Percentiles rank a stretch among this genome's conserved stretches.
Evolutionary conservation across 2,113 vertebrate genomes (phyloP).

Genomic region (Takifugu bimaculatus): DNA sequence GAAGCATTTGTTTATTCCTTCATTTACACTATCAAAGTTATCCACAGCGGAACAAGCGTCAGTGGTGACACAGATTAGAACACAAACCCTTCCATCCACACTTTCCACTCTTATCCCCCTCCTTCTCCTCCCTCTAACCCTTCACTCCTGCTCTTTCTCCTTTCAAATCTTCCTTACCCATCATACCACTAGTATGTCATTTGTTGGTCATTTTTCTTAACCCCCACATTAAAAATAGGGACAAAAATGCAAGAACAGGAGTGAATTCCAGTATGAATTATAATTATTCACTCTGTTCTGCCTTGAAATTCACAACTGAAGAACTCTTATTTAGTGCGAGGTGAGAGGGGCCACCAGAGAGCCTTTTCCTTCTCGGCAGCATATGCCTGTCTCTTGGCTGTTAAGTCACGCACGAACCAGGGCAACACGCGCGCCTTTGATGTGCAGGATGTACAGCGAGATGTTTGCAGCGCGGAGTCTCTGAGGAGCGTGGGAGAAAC

Average conservation of each 20-base stretch:
- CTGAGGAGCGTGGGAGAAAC: slow-evolving; percentile 64
- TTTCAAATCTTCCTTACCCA: background rate
- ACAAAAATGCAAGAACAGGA: too few species aligned
- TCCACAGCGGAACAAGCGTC: slow-evolving; percentile 16
- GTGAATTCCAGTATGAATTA: too few species aligned
- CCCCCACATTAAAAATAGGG: background rate
- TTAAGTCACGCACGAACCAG: background rate
- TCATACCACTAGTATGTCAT: background rate
- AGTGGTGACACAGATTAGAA: slow-evolving; percentile 17
- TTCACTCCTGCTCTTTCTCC: background rate
- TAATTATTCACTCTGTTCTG: too few species aligned
- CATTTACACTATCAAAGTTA: slow-evolving; percentile 52
- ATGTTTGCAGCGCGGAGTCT: slow-evolving; percentile 46
- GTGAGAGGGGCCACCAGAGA: too few species aligned
- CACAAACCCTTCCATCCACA: slow-evolving; percentile 48
- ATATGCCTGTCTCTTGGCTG: too few species aligned
- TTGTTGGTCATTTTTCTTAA: slow-evolving; percentile 3
- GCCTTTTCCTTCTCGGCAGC: too few species aligned
- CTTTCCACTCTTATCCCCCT: slow-evolving; percentile 27
- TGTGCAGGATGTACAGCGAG: slow-evolving; percentile 25
- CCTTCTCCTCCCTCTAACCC: background rate
- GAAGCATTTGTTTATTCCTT: slow-evolving; percentile 33
- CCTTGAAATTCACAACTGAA: too few species aligned
- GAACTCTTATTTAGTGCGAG: too few species aligned
- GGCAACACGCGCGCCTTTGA: slow-evolving; percentile 1